Conservation (phyloP, 2,888 invertebrate species). For the Rhimphoctona megacephalus region DNA sequence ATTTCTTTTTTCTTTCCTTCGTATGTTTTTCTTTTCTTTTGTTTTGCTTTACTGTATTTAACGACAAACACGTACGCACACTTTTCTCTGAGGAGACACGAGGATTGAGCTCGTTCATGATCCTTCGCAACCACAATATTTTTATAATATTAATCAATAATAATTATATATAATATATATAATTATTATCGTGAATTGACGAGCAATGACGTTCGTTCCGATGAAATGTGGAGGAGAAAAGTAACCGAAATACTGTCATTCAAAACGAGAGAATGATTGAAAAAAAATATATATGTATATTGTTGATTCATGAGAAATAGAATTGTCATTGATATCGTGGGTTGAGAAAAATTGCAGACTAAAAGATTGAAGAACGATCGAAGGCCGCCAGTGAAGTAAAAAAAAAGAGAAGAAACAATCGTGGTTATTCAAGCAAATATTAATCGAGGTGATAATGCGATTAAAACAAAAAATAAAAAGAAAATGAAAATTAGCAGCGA, state of each 20-base stretch:
- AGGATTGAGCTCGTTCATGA: slow-evolving; percentile 68
- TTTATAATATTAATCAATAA: slow-evolving; percentile 41
- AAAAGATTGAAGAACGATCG: slow-evolving; percentile 57
- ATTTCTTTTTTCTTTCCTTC: slow-evolving; percentile 35
- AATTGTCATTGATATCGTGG: slow-evolving; percentile 73
- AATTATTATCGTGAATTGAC: slow-evolving; percentile 58
- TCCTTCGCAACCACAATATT: slow-evolving; percentile 90
- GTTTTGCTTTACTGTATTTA: slow-evolving; percentile 36
- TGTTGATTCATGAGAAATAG: slow-evolving; percentile 4
- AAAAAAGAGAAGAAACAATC: slow-evolving; percentile 28
- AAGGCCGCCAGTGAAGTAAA: slow-evolving; percentile 64
- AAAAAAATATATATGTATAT: not conserved
- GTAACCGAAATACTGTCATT: slow-evolving; percentile 30
- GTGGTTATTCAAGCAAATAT: not conserved
- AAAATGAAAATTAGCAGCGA: slow-evolving; percentile 41
- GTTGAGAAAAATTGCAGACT: slow-evolving; percentile 70
- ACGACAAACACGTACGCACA: slow-evolving; percentile 65
- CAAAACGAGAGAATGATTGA: slow-evolving; percentile 4
- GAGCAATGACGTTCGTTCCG: slow-evolving; percentile 49
- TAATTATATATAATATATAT: slow-evolving; percentile 77
- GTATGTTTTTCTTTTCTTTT: slow-evolving; percentile 22
- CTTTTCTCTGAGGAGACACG: slow-evolving; percentile 50
- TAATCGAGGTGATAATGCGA: not conserved
- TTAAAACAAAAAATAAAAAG: slow-evolving; percentile 13
- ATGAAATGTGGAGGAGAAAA: slow-evolving; percentile 24